Evolutionary conservation across 2,888 invertebrate species (phyloP).

Genomic region (Aphidoletes aphidimyza): DNA sequence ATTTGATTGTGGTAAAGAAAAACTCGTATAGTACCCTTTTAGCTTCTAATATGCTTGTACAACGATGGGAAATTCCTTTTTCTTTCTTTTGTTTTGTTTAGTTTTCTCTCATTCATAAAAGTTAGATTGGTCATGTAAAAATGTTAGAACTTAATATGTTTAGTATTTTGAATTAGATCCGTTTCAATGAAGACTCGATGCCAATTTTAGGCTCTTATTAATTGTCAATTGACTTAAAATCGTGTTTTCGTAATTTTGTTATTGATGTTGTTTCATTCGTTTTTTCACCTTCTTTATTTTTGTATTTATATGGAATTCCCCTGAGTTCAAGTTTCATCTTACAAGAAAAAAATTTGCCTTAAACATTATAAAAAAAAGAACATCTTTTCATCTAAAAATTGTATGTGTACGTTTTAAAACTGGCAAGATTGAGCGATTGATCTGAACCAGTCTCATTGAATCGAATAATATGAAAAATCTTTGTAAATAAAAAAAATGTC

Average conservation of each 20-base stretch:
- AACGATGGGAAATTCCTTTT: background rate
- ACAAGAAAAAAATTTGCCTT: background rate
- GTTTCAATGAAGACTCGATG: background rate
- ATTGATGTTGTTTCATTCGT: too few species aligned
- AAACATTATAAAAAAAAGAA: background rate
- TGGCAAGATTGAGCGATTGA: slow-evolving; percentile 4
- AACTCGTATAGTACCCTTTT: background rate
- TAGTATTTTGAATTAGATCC: slow-evolving; percentile 21
- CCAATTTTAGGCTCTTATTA: background rate
- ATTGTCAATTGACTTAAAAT: slow-evolving; percentile 32
- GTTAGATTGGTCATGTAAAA: background rate
- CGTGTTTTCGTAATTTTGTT: too few species aligned
- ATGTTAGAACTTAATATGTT: background rate
- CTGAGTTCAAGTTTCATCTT: slow-evolving; percentile 33
- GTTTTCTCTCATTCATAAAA: background rate
- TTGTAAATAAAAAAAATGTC: slow-evolving; percentile 22
- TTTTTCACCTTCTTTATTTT: background rate
- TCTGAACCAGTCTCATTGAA: background rate
- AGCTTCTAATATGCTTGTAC: background rate
- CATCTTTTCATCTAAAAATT: background rate
- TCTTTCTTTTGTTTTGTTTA: background rate
- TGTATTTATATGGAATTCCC: slow-evolving; percentile 6
- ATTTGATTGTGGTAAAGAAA: slow-evolving; percentile 28
- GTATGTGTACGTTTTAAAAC: background rate
- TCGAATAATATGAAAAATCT: background rate